A percentile compares a stretch with the other conserved stretches of the same genome.
Conservation (phyloP, 1,140 invertebrate genomes). For the Diplogasteroides magnus region DNA sequence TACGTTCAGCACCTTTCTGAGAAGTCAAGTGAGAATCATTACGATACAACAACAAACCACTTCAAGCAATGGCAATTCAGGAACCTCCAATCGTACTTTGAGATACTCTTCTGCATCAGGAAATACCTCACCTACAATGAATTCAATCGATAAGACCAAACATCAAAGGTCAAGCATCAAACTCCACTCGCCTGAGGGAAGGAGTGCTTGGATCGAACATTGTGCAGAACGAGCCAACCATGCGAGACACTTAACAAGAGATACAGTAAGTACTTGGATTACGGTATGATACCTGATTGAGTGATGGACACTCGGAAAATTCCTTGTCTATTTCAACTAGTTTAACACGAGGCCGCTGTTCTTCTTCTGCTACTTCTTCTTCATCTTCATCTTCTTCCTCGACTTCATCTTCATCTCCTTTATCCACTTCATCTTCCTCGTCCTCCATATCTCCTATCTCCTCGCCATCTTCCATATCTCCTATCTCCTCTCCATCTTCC, state of each 20-base stretch:
- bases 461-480: background rate
- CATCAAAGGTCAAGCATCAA: too few species aligned
- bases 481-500: background rate
- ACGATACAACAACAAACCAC: too few species aligned
- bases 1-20: too few species aligned
- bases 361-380: background rate
- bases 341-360: background rate
- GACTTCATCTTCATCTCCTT: background rate
- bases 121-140: too few species aligned
- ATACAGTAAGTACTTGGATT: too few species aligned
- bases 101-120: background rate
- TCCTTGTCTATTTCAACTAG: too few species aligned
- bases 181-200: background rate
- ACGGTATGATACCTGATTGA: conserved; percentile 1
- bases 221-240: background rate
- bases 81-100: background rate
- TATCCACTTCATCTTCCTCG: background rate
- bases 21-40: too few species aligned
- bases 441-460: background rate
- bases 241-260: background rate
- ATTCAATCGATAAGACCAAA: too few species aligned
- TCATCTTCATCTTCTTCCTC: background rate
- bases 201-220: background rate
- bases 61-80: too few species aligned
- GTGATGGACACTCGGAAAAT: too few species aligned